Evolutionary conservation across 2,113 vertebrate genomes (phyloP), one percentile per base, ranked within the genome.

Genomic region (Pycnonotus jocosus): DNA sequence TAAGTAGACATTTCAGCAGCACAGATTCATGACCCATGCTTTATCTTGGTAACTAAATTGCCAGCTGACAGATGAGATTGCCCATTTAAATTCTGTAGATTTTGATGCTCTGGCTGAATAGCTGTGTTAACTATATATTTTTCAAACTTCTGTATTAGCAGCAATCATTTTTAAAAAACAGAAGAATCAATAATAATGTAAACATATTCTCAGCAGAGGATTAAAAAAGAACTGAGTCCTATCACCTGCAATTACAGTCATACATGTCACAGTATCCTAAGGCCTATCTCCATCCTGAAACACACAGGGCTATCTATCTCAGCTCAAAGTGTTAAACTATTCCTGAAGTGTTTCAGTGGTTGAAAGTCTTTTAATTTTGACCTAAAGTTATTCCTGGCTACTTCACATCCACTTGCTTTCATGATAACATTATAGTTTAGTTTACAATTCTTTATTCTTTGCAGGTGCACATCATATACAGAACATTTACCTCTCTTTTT

Each of bases 401-500:
- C 14, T 90, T 90, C 23, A 28, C 11, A 50, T 73, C 1, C 18
- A 24, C 88, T 86, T 77, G 23, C 6, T 86, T 86, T 83, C 37
- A 65, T 27, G 25, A 6, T 3, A 69, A 11, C 0, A 0, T 40
- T 76, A 37, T 35, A 4, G 9, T 83, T 44, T 44, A 69, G 11
- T n/a, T 65, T 82, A 58, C 30, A 86, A 30, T 42, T 65, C 50
- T 86, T 76, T 72, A 22, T 23, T 90, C 11, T 68, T 87, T 76
- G 53, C 38, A 79, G 56, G 24, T 48, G 15, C 7, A 8, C 37
- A 12, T 20, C 58, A 64, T 4, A 72, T n/a, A 45, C 16, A 64
- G 72, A 83, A 70, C 4, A 53, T 4, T 15, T 11, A 44, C 15
- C 16, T 79, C 11, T 10, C 22, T 40, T 88, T 70, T 82, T 74